Evolutionary conservation across 2,797 vertebrate genomes (phyloP).

Genomic region (Hypotaenidia philippensis): DNA sequence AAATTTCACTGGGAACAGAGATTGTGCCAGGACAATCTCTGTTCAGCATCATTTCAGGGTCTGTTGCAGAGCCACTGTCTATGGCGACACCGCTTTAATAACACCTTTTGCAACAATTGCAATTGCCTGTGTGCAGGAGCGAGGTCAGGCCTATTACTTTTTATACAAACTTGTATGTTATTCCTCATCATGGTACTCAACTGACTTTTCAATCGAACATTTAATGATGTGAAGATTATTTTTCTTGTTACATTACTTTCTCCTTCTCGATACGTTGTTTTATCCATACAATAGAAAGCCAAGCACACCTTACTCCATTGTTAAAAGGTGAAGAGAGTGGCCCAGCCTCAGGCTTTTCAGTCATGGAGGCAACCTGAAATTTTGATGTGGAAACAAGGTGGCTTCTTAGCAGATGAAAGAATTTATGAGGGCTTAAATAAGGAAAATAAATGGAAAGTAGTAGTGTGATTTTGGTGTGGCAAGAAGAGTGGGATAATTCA

Average conservation of each 20-base stretch:
- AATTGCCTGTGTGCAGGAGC: background rate
- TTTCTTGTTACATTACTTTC: background rate
- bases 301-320: background rate
- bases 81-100: background rate
- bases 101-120: background rate
- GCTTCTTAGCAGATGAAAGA: background rate
- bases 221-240: background rate
- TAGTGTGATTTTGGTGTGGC: background rate
- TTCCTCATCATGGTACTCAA: background rate
- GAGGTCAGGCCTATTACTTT: background rate
- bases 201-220: background rate
- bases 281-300: background rate
- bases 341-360: background rate
- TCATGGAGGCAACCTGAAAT: background rate
- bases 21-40: background rate
- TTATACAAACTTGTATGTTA: background rate
- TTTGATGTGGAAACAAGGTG: background rate
- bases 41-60: background rate
- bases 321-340: background rate
- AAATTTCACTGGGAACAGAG: background rate
- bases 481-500: background rate
- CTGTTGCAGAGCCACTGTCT: background rate
- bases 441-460: background rate
- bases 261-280: background rate
- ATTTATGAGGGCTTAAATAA: background rate